Evolutionary conservation across 2,888 invertebrate genomes (phyloP), one percentile per base, ranked within the genome.

Genomic region (Drosophila diplacantha): DNA sequence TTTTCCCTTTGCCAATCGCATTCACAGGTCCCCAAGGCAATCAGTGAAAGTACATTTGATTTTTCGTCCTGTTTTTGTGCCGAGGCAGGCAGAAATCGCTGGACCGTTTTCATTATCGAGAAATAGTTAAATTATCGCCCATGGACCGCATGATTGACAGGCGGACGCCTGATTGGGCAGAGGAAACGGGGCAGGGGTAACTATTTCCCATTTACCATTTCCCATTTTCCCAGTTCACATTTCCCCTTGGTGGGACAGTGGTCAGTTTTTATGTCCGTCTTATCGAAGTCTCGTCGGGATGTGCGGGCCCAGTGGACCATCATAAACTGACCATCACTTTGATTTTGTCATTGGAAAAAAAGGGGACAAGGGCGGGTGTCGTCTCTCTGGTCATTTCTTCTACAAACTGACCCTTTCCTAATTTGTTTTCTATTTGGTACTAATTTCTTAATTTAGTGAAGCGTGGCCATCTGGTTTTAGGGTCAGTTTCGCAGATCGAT

Each of bases 381-480:
- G n/a, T 60, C 46, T 41, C 18, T 37, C 20, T 39, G 62, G 73
- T 69, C 61, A 56, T 64, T 76, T 31, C 52, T 41, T 16, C 5
- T 9, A 20, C 43, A 65, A 52, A 59, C 65, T 49, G 73, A 76
- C 73, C 77, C 81, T 74, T 76, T 79, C 85, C 72, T 83, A 85
- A 85, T 81, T 85, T 83, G 71, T 83, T 85, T 85, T 80, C 73
- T 68, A 82, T 84, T 84, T 77, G 78, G 65, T 70, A 77, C 84
- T 82, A 82, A 82, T 82, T 82, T 82, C 81, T 82, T 82, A 76
- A 83, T 82, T 82, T 77, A 46, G 51, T 58, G 64, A 55, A 57
- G 80, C 41, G 55, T 72, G 39, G 50, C 46, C 71, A 52, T 49
- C 53, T 44, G 50, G 47, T 47, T 35, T 61, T 47, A 55, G 61